These are phyloP conservation scores for Tuberolachnus salignus DNA, from an alignment of 2,888 invertebrate species.

Conservation along the genomic window DNA sequence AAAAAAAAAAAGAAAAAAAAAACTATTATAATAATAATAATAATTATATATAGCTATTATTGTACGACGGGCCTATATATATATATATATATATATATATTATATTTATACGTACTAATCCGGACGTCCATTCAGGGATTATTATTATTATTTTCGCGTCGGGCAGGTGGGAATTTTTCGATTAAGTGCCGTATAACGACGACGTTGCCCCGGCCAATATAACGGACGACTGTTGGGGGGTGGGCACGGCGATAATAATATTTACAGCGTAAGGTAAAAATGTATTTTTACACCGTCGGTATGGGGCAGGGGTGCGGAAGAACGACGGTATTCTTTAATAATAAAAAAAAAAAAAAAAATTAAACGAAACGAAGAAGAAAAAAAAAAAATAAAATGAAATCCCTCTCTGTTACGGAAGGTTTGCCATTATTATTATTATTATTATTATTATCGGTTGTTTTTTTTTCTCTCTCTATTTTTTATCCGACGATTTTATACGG, in stretches of 20 bases:
- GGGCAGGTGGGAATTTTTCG: slow-evolving; percentile 26
- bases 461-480: background rate
- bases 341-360: too few species aligned
- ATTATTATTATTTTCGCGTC: slow-evolving; percentile 37
- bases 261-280: too few species aligned
- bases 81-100: too few species aligned
- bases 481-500: slow-evolving; percentile 15
- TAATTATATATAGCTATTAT: background rate
- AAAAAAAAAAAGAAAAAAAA: slow-evolving; percentile 11
- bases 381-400: too few species aligned
- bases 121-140: slow-evolving; percentile 36
- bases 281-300: too few species aligned
- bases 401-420: background rate
- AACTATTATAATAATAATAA: slow-evolving; percentile 8
- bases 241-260: background rate
- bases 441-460: too few species aligned
- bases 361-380: too few species aligned
- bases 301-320: background rate
- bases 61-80: too few species aligned
- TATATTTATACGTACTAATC: slow-evolving; percentile 11
- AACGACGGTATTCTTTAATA: slow-evolving; percentile 3
- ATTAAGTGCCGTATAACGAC: too few species aligned
- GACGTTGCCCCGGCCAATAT: too few species aligned
- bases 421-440: background rate
- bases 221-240: background rate